Evolutionary conservation across 2,888 invertebrate species (phyloP).

Genomic region (Polylopha cassiicola): DNA sequence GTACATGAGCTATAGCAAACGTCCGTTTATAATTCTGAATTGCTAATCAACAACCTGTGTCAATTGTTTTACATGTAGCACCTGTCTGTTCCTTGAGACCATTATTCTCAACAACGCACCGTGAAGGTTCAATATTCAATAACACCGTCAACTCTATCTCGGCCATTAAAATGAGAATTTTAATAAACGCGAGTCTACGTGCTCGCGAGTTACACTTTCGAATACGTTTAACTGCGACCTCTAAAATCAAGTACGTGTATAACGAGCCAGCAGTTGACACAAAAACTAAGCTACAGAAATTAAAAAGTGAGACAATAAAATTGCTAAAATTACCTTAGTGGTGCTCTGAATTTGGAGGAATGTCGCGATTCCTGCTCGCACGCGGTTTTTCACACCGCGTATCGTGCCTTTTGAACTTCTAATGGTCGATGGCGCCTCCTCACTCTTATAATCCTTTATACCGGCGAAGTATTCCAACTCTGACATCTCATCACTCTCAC

Average conservation of each 20-base stretch:
- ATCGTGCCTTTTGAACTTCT: conserved; percentile 95
- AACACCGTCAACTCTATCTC: conserved; percentile 30
- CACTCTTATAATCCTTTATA: conserved; percentile 82
- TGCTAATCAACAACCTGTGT: conserved; percentile 47
- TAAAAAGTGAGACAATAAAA: conserved; percentile 38
- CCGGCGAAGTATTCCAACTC: conserved; percentile 87
- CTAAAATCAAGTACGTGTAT: conserved; percentile 62
- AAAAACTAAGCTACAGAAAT: conserved; percentile 39
- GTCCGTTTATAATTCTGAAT: conserved; percentile 56
- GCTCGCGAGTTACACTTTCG: conserved; percentile 56
- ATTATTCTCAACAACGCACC: conserved; percentile 49
- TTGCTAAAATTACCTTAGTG: conserved; percentile 82
- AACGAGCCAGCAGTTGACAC: conserved; percentile 43
- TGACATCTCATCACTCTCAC: conserved; percentile 58
- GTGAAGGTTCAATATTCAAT: conserved; percentile 53
- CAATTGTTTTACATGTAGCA: conserved; percentile 47
- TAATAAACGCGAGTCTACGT: conserved; percentile 47
- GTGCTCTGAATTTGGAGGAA: conserved; percentile 90
- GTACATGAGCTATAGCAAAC: conserved; percentile 31
- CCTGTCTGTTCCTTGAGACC: conserved; percentile 33
- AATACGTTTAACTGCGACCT: conserved; percentile 57
- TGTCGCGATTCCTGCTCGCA: conserved; percentile 96
- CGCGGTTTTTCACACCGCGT: conserved; percentile 95
- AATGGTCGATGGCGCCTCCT: conserved; percentile 85
- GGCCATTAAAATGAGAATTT: conserved; percentile 40